These are phyloP conservation scores for Drosophila cardini DNA, from an alignment of 1,140 invertebrate genomes.

Conservation along the genomic window DNA sequence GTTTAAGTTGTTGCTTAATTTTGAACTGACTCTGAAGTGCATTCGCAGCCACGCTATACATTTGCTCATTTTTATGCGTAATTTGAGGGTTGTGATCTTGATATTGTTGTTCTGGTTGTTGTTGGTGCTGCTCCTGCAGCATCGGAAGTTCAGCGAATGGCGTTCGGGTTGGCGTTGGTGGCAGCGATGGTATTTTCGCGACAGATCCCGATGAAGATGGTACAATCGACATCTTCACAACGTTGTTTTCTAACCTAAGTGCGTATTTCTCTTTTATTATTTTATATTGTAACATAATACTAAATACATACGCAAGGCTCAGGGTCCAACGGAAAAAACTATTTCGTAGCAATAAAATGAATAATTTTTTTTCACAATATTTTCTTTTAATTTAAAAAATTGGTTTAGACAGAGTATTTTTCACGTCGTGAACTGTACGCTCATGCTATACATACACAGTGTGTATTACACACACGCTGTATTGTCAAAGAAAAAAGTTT, in stretches of 20 bases:
- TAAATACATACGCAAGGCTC: background rate
- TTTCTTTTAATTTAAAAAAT: no score
- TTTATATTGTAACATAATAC: background rate
- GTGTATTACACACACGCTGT: no score
- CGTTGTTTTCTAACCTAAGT: conserved; percentile 17
- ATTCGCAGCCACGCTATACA: conserved; percentile 46
- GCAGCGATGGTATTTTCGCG: background rate
- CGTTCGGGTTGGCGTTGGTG: background rate
- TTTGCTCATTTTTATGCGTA: conserved; percentile 1
- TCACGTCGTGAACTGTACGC: no score
- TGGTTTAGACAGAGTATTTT: no score
- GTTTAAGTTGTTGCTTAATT: conserved; percentile 63
- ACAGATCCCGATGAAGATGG: conserved; percentile 6
- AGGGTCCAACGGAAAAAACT: background rate
- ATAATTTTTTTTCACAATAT: no score
- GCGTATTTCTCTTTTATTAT: background rate
- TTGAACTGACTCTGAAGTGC: conserved; percentile 61
- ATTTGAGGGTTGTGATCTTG: background rate
- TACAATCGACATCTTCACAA: conserved; percentile 5
- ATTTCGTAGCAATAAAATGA: no score
- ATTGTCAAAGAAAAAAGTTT: no score
- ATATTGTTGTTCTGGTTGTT: conserved; percentile 14
- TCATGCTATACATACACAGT: no score
- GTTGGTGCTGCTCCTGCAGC: background rate
- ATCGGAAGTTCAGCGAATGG: background rate